Base-by-base conservation (phyloP, 2,888 invertebrate genomes). In the Tolmerus cingulatus region DNA sequence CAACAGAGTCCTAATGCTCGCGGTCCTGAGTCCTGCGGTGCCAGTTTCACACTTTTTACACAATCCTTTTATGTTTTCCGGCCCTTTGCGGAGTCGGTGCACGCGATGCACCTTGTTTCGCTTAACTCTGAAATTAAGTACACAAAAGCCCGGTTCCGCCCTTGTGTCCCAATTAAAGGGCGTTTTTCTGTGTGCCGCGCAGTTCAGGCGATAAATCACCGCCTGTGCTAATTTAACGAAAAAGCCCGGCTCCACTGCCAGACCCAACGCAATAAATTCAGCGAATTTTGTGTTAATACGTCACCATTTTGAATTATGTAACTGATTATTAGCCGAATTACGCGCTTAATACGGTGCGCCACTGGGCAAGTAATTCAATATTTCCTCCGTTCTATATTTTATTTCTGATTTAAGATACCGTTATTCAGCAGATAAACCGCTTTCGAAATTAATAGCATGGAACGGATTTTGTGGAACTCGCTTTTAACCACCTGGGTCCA, bases 241-340 rank as follows among this genome's bases (percentile, higher is more conserved):
- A 81, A 81, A 81, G 81, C 51, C 34, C 40, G 81, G 30, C 55
- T 46, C 81, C 81, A 81, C 46, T 51, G 27, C 81, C 81, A 51
- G 81, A 23, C 51, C 30, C 43, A 27, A 81, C 81, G 81, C 55
- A 51, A 81, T 81, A 81, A 81, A 81, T 81, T 81, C 78, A 9
- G 34, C 55, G 81, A 81, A 81, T 81, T 81, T 81, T 51, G 51
- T 81, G 81, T 81, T 81, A 81, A 81, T 81, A 81, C 81, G 81
- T 81, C 81, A 81, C 81, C 51, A 12, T 81, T 81, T 81, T 81
- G 81, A 81, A 81, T 81, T 81, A 81, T 81, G 81, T 81, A 55
- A 81, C 81, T 81, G 81, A 81, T 81, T 81, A 81, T 81, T 81
- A 81, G 81, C 81, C 27, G 81, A 81, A 81, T 81, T 81, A 81